Conservation (phyloP, 2,888 invertebrate species). For the Nephrotoma appendiculata region DNA sequence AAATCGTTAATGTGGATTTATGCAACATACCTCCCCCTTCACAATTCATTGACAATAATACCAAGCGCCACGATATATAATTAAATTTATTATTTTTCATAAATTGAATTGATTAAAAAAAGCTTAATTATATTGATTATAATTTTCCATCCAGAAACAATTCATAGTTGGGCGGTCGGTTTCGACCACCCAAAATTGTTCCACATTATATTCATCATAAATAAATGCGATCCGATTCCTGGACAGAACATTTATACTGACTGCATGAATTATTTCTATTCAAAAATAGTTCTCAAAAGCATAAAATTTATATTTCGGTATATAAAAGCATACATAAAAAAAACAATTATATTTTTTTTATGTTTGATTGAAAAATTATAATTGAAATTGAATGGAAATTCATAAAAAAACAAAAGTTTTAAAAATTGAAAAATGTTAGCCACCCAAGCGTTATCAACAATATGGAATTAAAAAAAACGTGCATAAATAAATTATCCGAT, state of each 20-base stretch:
- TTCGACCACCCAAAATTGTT: background rate
- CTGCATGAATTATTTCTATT: background rate
- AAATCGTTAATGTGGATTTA: background rate
- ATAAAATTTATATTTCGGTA: background rate
- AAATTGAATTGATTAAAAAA: background rate
- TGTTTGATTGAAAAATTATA: background rate
- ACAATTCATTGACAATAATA: background rate
- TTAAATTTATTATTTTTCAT: background rate
- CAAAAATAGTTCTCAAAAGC: background rate
- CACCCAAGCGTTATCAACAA: background rate
- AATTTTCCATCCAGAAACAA: background rate
- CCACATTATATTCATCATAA: background rate
- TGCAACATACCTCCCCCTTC: background rate
- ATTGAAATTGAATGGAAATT: background rate
- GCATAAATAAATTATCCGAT: too few relatives aligned
- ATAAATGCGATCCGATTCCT: background rate
- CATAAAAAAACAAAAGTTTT: background rate
- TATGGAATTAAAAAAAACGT: background rate
- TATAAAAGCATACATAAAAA: background rate
- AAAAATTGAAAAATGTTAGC: background rate
- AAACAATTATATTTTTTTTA: background rate
- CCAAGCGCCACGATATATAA: background rate
- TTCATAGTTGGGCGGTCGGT: background rate
- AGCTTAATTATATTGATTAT: background rate
- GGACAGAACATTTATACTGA: background rate